Percentiles rank a stretch among this genome's conserved stretches.
Conservation (phyloP, 2,797 vertebrate species). For the Schizopygopsis pylzovi region DNA sequence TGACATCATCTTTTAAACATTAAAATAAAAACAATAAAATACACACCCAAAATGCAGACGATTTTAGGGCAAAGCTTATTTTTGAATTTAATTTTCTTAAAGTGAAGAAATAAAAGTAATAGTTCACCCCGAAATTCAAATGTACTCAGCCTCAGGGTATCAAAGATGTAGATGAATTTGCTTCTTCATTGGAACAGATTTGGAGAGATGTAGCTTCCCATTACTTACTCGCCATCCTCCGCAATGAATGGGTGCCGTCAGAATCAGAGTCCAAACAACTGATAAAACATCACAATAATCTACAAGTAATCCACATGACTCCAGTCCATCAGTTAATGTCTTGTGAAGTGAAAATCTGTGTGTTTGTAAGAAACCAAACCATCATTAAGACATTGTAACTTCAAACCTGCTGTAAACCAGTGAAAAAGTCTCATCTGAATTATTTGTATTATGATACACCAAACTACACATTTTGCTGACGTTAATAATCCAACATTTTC, state of each 20-base stretch:
- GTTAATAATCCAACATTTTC: neutral
- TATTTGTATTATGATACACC: neutral
- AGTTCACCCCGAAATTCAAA: neutral
- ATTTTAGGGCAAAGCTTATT: neutral
- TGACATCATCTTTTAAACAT: slow-evolving; percentile 45
- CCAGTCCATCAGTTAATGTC: neutral
- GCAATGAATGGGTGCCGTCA: neutral
- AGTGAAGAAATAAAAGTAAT: neutral
- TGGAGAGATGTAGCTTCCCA: neutral
- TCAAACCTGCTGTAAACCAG: neutral
- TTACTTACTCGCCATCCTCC: neutral
- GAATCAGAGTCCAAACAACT: neutral
- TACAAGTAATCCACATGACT: neutral
- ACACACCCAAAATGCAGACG: neutral
- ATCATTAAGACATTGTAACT: neutral
- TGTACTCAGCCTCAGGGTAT: neutral
- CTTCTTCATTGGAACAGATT: neutral
- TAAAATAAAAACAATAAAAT: neutral
- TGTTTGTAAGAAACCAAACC: neutral
- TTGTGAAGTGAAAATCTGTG: neutral
- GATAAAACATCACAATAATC: neutral
- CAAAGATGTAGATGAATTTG: neutral
- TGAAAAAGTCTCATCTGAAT: neutral
- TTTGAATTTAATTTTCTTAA: neutral
- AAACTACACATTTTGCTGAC: neutral